phyloP scores from a whole-genome alignment of 2,888 invertebrate genomes.

The Ceratothoa steindachneri region DNA sequence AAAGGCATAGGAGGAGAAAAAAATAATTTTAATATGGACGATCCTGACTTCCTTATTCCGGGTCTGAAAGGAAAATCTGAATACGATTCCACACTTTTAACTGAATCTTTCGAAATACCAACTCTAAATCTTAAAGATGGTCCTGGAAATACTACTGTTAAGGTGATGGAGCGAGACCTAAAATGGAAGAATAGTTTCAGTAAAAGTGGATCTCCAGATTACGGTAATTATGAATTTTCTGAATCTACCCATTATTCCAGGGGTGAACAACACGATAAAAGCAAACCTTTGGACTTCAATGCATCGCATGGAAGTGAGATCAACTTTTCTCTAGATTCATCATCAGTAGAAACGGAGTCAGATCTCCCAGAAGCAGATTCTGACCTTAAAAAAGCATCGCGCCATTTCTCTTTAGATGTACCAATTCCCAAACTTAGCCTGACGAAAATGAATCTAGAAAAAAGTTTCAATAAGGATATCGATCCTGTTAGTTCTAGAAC shows the following conservation, averaged over 20 bases:
- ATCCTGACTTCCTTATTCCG: neutral
- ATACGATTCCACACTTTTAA: neutral
- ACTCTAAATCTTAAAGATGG: neutral
- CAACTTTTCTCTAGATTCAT: slow-evolving; percentile 8
- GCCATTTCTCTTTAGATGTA: neutral
- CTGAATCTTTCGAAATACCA: neutral
- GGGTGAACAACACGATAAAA: neutral
- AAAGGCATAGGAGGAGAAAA: neutral
- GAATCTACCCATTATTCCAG: neutral
- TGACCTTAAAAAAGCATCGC: neutral
- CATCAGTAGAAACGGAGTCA: slow-evolving; percentile 1
- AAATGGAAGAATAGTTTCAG: neutral
- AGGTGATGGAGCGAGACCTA: neutral
- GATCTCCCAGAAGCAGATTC: slow-evolving; percentile 21
- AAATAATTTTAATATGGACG: neutral
- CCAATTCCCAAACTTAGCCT: neutral
- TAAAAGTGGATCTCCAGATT: neutral
- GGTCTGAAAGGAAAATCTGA: neutral
- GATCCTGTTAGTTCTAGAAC: neutral
- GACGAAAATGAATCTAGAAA: slow-evolving; percentile 7
- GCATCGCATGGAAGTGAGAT: neutral
- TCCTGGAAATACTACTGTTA: neutral
- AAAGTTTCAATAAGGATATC: slow-evolving; percentile 1
- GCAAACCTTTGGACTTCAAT: neutral
- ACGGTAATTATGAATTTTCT: neutral